Evolutionary conservation across 1,140 invertebrate genomes (phyloP).

Genomic region (Zaprionus inermis): DNA sequence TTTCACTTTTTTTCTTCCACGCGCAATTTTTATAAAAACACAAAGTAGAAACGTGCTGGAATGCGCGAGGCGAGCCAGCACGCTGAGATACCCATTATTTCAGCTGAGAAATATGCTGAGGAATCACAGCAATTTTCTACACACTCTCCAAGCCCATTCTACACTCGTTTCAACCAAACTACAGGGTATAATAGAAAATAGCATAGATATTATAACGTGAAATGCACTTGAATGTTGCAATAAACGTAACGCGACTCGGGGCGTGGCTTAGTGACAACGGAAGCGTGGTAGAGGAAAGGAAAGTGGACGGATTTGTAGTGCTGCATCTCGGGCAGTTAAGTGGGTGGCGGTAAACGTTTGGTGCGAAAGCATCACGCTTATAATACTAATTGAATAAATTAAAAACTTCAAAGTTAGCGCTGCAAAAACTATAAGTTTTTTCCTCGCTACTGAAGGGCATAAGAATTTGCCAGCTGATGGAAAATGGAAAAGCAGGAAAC

Average conservation of each 20-base stretch:
- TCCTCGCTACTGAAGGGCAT: slow-evolving; percentile 1
- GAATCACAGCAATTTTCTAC: not conserved
- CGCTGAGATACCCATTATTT: not conserved
- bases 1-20: slow-evolving; percentile 38
- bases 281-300: not conserved
- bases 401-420: slow-evolving; percentile 62
- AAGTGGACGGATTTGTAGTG: too few species aligned
- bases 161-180: not conserved
- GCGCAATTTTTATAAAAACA: slow-evolving; percentile 57
- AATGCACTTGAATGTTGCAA: slow-evolving; percentile 70
- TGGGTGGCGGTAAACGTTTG: slow-evolving; percentile 43
- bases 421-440: slow-evolving; percentile 37
- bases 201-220: slow-evolving; percentile 64
- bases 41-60: slow-evolving; percentile 35
- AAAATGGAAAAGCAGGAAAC: not conserved
- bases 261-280: not conserved
- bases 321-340: not conserved
- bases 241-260: slow-evolving; percentile 20
- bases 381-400: slow-evolving; percentile 72
- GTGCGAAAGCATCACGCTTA: slow-evolving; percentile 50
- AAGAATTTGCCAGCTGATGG: not conserved
- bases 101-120: too few species aligned
- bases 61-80: not conserved
- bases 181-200: slow-evolving; percentile 18
- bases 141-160: not conserved